Percentiles rank a stretch among this genome's conserved stretches.
Conservation (phyloP, 92 coral and sea anemone species). For the Zoanthus gigantus region DNA sequence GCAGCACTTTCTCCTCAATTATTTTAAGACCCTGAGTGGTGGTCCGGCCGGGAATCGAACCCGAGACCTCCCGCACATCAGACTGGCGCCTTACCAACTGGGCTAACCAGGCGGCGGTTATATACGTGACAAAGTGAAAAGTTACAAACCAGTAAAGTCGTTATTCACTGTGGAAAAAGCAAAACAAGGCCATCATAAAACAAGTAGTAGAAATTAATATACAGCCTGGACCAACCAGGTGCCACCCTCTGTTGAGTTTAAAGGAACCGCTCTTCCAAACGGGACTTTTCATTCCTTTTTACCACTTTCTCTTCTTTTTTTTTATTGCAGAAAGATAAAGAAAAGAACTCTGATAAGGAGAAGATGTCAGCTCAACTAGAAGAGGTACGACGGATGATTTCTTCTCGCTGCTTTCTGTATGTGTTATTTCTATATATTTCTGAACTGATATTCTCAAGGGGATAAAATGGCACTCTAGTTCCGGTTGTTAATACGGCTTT, state of each 20-base stretch:
- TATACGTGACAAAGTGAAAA: background rate
- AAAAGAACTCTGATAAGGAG: constrained; percentile 64
- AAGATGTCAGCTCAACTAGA: constrained; percentile 54
- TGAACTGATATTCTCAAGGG: background rate
- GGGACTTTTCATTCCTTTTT: background rate
- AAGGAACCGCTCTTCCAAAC: background rate
- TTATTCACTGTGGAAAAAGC: background rate
- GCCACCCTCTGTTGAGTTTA: background rate
- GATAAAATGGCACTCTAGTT: too few species aligned
- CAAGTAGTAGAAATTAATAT: background rate
- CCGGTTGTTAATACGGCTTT: too few species aligned
- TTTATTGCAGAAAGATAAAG: constrained; percentile 71
- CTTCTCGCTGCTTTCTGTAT: background rate
- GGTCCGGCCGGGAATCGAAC: too few species aligned
- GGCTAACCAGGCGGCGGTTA: too few species aligned
- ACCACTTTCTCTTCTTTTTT: background rate
- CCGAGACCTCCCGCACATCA: too few species aligned
- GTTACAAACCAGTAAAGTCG: background rate
- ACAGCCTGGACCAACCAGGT: background rate
- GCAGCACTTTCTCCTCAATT: too few species aligned
- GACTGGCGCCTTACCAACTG: too few species aligned
- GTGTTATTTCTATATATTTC: background rate
- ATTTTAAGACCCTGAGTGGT: too few species aligned
- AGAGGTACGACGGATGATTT: background rate
- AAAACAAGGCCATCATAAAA: background rate